Conservation (phyloP, 2,797 vertebrate species). For the Parambassis ranga region DNA sequence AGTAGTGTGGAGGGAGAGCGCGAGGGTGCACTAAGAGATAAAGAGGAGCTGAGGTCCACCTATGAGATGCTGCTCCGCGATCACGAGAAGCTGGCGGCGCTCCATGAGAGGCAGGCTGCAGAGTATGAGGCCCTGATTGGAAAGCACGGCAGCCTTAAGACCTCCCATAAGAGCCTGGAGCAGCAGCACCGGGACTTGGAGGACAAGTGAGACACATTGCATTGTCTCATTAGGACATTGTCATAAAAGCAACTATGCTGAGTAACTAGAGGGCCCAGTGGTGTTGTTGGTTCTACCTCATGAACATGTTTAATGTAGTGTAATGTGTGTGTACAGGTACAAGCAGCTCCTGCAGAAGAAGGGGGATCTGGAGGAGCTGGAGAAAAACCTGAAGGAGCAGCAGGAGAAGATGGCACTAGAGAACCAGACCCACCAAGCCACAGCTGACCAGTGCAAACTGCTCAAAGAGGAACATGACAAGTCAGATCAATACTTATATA, state of each 20-base stretch:
- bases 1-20: constrained; percentile 90
- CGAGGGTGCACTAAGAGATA: constrained; percentile 86
- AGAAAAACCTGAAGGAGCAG: constrained; percentile 89
- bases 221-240: not conserved
- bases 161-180: constrained; percentile 92
- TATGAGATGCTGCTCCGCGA: constrained; percentile 94
- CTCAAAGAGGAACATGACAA: constrained; percentile 89
- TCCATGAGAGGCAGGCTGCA: constrained; percentile 91
- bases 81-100: constrained; percentile 93
- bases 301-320: not conserved
- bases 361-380: constrained; percentile 91
- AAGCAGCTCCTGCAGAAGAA: constrained; percentile 95
- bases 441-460: constrained; percentile 86
- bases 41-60: constrained; percentile 89
- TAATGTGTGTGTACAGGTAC: constrained; percentile 78
- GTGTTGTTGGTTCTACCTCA: not conserved
- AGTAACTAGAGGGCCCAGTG: not conserved
- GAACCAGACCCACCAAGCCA: constrained; percentile 86
- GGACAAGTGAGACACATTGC: constrained; percentile 83
- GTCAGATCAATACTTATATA: constrained; percentile 80
- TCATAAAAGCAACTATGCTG: not conserved
- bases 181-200: constrained; percentile 93
- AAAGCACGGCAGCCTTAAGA: constrained; percentile 94
- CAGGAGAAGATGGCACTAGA: constrained; percentile 93
- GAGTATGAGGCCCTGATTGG: constrained; percentile 94